Evolutionary conservation across 2,113 vertebrate species (phyloP), one percentile per base, ranked within the genome.

Genomic region (Trinectes maculatus): DNA sequence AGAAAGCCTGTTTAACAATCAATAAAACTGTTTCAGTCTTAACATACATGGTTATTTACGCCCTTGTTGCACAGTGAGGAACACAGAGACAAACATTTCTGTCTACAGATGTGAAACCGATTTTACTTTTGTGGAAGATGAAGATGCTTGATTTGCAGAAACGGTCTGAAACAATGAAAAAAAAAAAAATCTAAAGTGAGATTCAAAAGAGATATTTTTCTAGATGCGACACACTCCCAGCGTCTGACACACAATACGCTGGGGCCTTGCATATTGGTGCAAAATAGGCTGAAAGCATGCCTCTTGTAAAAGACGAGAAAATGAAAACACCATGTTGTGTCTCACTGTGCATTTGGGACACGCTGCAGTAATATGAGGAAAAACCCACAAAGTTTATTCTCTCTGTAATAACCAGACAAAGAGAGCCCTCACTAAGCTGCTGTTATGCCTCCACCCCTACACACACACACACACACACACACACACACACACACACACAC

Each of bases 381-480:
- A 79, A 85, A 78, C 10, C 71, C 61, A 60, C 69, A 64, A 77
- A 78, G 63, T 87, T 87, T 72, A 58, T 56, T 71, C 59, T 74
- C 43, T 63, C 74, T 58, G 66, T 85, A 87, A 85, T 85, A 85
- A 83, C 67, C 70, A 67, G 40, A 78, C 56, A 66, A 51, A 74
- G 64, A 78, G 42, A 84, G 58, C 42, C 73, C 46, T 48, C 6
- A 26, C 67, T 46, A 48, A 72, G 62, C 70, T 71, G 61, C 53
- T 66, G 75, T 70, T 52, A 33, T 18, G 18, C 49, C 40, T 42
- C 44, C 29, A 13, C 8, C 12, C 13, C 46, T 2, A 48, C 46
- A 26, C 22, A 8, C 12, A 49, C 15, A 29, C 6, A 47, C 22
- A 13, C 19, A 43, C 43, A 24, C 43, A 46, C 19, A 46, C 43